Evolutionary conservation across 2,888 invertebrate species (phyloP).

Genomic region (Anoncus sp.): DNA sequence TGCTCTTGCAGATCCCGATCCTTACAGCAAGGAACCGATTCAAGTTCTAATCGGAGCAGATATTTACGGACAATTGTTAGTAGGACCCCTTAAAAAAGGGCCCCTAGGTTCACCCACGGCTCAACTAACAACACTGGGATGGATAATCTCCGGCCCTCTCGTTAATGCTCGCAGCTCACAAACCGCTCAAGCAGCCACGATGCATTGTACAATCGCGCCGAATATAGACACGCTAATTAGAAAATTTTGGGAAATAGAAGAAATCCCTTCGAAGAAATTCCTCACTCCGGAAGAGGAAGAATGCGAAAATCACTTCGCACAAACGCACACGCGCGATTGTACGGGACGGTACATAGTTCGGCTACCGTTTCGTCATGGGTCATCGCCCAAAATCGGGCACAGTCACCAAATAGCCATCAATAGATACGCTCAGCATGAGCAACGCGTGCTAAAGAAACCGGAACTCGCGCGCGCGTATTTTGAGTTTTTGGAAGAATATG

Average conservation of each 20-base stretch:
- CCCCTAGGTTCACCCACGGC: conserved; percentile 24
- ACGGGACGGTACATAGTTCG: conserved; percentile 69
- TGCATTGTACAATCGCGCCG: conserved; percentile 9
- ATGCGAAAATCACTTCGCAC: conserved; percentile 66
- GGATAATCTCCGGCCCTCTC: conserved; percentile 52
- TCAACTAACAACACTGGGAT: conserved; percentile 53
- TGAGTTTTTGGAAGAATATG: conserved; percentile 60
- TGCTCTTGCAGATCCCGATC: too few relatives aligned
- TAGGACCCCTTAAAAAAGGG: conserved; percentile 20
- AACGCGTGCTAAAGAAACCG: conserved; percentile 54
- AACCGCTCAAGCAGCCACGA: too few relatives aligned
- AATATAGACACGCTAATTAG: conserved; percentile 2
- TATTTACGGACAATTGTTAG: conserved; percentile 36
- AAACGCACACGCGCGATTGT: conserved; percentile 61
- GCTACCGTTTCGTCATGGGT: conserved; percentile 65
- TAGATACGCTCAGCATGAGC: conserved; percentile 66
- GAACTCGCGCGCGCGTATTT: conserved; percentile 46
- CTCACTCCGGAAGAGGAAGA: too few relatives aligned
- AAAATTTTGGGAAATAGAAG: conserved; percentile 71
- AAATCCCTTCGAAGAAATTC: conserved; percentile 47
- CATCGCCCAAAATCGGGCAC: conserved; percentile 55
- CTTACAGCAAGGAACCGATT: too few relatives aligned
- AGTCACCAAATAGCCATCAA: conserved; percentile 66
- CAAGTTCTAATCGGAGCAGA: conserved; percentile 47
- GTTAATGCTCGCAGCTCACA: neutral